phyloP scores from a whole-genome alignment of 2,797 vertebrate species.

The Hyperoplus immaculatus region DNA sequence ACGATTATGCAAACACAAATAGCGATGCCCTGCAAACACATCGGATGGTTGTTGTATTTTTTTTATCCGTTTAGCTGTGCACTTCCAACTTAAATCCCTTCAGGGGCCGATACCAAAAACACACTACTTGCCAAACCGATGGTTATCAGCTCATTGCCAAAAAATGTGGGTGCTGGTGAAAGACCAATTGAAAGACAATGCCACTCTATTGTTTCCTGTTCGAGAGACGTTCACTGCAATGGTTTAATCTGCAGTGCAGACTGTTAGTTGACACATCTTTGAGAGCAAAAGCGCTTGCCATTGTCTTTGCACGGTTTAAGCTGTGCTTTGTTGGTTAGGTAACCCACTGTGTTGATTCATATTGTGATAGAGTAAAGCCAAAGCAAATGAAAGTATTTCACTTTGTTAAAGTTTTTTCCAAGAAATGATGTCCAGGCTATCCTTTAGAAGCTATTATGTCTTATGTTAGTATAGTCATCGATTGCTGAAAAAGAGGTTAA shows the following conservation, averaged over 20 bases:
- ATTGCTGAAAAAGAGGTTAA: not conserved
- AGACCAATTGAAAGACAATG: not conserved
- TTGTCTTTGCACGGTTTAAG: not conserved
- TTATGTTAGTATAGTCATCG: not conserved
- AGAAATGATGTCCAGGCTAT: not conserved
- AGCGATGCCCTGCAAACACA: not conserved
- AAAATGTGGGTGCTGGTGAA: conserved; percentile 3
- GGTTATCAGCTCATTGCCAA: not conserved
- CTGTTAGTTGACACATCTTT: not conserved
- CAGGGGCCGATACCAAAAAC: not conserved
- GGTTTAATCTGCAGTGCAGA: not conserved
- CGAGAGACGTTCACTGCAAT: not conserved
- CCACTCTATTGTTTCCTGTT: not conserved
- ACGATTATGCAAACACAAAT: not conserved
- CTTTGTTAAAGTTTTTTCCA: not conserved
- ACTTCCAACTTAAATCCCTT: not conserved
- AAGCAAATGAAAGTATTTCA: no score
- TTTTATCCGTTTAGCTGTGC: not conserved
- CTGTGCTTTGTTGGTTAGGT: not conserved
- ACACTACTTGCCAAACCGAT: not conserved
- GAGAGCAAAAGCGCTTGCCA: not conserved
- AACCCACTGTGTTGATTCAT: not conserved
- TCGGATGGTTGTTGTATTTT: not conserved
- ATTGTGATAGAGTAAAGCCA: not conserved
- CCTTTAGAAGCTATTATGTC: no score